These are phyloP conservation scores for Recurvirostra avosetta DNA, from an alignment of 2,113 vertebrate genomes.

Conservation along the genomic window DNA sequence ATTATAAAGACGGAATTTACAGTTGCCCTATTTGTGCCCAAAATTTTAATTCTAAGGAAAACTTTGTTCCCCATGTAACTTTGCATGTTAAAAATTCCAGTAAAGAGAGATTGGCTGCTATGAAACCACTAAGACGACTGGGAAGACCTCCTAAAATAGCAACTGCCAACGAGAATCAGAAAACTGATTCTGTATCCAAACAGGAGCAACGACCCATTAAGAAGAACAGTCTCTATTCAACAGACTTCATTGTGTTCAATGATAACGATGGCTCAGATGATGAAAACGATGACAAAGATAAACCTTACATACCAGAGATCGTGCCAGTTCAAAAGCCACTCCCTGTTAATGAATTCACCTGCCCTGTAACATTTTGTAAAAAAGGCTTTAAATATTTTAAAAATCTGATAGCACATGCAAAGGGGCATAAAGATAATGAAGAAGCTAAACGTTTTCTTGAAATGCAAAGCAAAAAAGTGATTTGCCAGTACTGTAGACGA, in stretches of 20 bases:
- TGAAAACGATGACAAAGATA: conserved; percentile 76
- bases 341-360: conserved; percentile 83
- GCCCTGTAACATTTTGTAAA: conserved; percentile 89
- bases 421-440: conserved; percentile 87
- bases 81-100: conserved; percentile 95
- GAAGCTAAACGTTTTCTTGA: conserved; percentile 94
- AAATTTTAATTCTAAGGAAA: conserved; percentile 90
- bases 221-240: conserved; percentile 79
- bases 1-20: conserved; percentile 87
- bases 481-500: conserved; percentile 95
- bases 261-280: conserved; percentile 76
- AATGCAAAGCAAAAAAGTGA: conserved; percentile 94
- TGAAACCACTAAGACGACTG: conserved; percentile 88
- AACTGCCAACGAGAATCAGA: conserved; percentile 71
- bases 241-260: conserved; percentile 78
- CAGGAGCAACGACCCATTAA: conserved; percentile 79
- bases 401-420: conserved; percentile 92
- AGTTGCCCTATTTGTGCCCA: conserved; percentile 95
- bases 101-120: conserved; percentile 91
- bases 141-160: conserved; percentile 80
- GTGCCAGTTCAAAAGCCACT: conserved; percentile 65
- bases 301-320: conserved; percentile 75
- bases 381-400: conserved; percentile 95
- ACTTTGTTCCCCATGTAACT: conserved; percentile 91
- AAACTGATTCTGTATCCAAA: conserved; percentile 77